Evolutionary conservation across 2,113 vertebrate species (phyloP).

Genomic region (Scopus umbretta): DNA sequence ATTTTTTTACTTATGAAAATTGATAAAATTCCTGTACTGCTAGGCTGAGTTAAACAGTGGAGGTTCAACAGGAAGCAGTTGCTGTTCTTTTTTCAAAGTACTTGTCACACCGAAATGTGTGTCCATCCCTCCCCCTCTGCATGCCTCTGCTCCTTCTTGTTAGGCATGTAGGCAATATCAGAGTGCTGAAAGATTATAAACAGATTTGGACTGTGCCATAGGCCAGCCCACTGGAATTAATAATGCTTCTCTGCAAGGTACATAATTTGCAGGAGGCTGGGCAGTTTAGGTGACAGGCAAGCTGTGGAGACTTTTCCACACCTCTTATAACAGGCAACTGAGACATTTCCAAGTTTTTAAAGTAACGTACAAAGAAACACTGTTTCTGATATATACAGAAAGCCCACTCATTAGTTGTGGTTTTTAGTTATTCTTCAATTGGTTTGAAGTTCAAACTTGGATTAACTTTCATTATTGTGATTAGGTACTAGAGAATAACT

Average conservation of each 20-base stretch:
- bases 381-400: neutral
- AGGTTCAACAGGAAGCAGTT: neutral
- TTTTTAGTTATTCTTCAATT: neutral
- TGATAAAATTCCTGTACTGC: neutral
- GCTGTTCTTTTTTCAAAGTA: neutral
- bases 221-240: conserved; percentile 59
- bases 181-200: conserved; percentile 59
- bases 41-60: neutral
- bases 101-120: neutral
- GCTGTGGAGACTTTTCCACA: neutral
- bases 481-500: neutral
- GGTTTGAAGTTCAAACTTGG: neutral
- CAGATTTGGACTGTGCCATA: conserved; percentile 36
- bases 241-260: conserved; percentile 30
- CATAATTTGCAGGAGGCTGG: neutral
- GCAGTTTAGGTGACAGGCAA: neutral
- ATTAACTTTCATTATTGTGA: neutral
- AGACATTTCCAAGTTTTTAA: neutral
- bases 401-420: neutral
- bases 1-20: neutral
- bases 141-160: neutral
- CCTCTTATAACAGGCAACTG: neutral
- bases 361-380: neutral
- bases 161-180: neutral
- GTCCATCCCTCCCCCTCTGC: neutral